Conservation (phyloP, 1,140 invertebrate species). For the Aphelenchoides avenae region DNA sequence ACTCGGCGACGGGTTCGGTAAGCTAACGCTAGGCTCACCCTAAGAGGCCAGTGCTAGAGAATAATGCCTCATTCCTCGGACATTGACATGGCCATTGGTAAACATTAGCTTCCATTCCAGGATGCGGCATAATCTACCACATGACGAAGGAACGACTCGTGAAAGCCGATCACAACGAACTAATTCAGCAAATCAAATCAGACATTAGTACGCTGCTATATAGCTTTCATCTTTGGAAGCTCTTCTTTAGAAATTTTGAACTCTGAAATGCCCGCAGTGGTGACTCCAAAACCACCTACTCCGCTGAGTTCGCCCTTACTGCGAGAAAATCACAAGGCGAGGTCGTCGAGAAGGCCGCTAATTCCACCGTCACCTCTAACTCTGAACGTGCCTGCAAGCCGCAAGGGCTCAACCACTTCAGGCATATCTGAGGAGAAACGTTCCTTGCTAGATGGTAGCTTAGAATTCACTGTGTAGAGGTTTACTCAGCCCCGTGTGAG, state of each 20-base stretch:
- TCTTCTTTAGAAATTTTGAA: conserved; percentile 23
- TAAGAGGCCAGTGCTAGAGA: not conserved
- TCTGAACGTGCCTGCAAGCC: conserved; percentile 3
- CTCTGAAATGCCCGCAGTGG: conserved; percentile 25
- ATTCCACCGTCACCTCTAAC: conserved; percentile 4
- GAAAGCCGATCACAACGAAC: conserved; percentile 53
- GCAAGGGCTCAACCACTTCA: conserved; percentile 2
- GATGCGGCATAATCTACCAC: conserved; percentile 81
- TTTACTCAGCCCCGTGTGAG: no score
- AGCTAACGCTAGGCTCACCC: not conserved
- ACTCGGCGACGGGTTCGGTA: conserved; percentile 60
- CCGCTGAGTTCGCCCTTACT: not conserved
- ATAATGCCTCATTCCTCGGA: not conserved
- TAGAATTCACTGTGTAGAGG: conserved; percentile 46
- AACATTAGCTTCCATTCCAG: conserved; percentile 88
- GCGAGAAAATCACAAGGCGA: not conserved
- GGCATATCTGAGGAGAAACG: conserved; percentile 30
- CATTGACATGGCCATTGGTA: not conserved
- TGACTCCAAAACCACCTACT: conserved; percentile 8
- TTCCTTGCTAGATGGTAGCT: conserved; percentile 44
- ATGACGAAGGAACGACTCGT: conserved; percentile 55
- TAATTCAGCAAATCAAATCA: conserved; percentile 40
- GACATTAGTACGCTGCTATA: conserved; percentile 32
- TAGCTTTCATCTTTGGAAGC: not conserved
- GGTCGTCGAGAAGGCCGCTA: not conserved